Evolutionary conservation across 2,797 vertebrate species (phyloP).

Genomic region (Lepidocolaptes lacrymiger): DNA sequence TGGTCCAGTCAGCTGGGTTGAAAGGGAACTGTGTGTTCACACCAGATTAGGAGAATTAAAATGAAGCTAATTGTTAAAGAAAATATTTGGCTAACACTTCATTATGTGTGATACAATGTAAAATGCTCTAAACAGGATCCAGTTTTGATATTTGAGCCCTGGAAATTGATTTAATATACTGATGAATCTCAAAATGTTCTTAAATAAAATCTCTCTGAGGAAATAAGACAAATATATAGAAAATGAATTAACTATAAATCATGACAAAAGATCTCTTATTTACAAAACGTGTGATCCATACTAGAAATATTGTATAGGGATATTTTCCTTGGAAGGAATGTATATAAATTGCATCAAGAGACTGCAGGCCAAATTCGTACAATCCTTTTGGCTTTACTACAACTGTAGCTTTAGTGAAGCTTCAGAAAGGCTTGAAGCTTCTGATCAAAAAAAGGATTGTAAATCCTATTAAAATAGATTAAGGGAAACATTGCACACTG

Average conservation of each 20-base stretch:
- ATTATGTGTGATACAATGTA: not conserved
- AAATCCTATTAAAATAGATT: constrained; percentile 64
- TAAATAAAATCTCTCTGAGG: not conserved
- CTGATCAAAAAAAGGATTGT: constrained; percentile 28
- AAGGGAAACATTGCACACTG: constrained; percentile 26
- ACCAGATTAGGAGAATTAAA: not conserved
- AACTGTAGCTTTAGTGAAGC: constrained; percentile 18
- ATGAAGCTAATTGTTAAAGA: not conserved
- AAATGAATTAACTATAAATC: not conserved
- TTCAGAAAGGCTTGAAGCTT: constrained; percentile 21
- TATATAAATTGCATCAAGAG: not conserved
- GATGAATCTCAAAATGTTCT: not conserved
- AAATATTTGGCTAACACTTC: not conserved
- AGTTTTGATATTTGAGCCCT: not conserved
- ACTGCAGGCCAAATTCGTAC: not conserved
- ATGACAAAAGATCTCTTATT: not conserved
- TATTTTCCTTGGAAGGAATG: not conserved
- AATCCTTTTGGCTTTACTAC: constrained; percentile 8
- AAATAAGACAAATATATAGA: not conserved
- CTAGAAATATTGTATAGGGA: not conserved
- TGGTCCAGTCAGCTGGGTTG: not conserved
- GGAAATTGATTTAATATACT: not conserved
- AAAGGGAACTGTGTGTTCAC: not conserved
- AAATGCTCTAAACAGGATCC: not conserved
- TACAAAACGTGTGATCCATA: not conserved